Conservation (phyloP, 2,888 invertebrate genomes). For the Prosapia bicincta region DNA sequence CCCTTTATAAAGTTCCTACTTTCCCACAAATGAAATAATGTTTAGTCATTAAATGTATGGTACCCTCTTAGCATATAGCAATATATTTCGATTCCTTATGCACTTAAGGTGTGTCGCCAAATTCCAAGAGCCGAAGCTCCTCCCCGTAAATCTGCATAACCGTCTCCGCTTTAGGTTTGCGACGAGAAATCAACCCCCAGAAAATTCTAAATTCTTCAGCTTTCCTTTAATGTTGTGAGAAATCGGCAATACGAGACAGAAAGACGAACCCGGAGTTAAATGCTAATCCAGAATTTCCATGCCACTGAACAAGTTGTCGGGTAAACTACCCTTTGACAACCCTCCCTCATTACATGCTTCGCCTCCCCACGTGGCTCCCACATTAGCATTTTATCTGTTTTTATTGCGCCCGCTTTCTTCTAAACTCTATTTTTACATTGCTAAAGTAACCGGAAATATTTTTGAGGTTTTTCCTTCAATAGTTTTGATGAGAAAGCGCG, state of each 20-base stretch:
- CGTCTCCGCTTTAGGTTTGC: background rate
- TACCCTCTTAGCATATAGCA: too few relatives aligned
- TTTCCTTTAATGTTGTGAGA: background rate
- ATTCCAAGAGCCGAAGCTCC: too few relatives aligned
- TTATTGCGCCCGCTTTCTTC: background rate
- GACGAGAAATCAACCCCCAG: background rate
- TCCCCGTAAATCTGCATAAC: background rate
- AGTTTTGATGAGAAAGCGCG: background rate
- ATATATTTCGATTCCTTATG: too few relatives aligned
- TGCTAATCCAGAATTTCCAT: conserved; percentile 2
- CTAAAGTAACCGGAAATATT: conserved; percentile 2
- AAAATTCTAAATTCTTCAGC: background rate
- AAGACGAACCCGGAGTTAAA: background rate
- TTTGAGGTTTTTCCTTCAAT: background rate
- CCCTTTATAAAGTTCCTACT: too few relatives aligned
- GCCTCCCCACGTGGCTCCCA: background rate
- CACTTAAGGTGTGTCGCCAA: too few relatives aligned
- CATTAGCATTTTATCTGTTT: conserved; percentile 2
- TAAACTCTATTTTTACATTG: background rate
- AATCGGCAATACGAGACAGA: background rate
- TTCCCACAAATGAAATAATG: too few relatives aligned
- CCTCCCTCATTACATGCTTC: background rate
- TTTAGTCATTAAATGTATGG: too few relatives aligned
- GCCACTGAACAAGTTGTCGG: background rate
- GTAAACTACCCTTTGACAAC: background rate